Conservation (phyloP, 2,797 vertebrate species). For the Parauchenoglanis punctatus region DNA sequence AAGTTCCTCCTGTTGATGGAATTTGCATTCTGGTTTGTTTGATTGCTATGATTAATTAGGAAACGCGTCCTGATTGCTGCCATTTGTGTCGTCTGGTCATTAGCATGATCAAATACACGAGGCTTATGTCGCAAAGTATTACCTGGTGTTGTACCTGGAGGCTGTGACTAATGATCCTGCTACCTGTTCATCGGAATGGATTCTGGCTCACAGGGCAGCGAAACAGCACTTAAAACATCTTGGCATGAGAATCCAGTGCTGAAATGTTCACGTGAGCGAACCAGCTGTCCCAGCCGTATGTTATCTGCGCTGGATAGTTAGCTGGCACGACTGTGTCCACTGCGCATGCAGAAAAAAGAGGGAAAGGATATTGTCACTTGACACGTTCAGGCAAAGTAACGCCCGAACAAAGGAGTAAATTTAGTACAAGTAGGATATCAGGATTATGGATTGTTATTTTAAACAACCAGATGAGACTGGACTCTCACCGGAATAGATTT, state of each 20-base stretch:
- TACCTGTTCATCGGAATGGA: background rate
- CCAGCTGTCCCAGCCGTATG: slow-evolving; percentile 1
- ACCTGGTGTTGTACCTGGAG: background rate
- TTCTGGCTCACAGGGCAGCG: background rate
- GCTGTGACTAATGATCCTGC: background rate
- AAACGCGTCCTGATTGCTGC: background rate
- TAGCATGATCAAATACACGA: background rate
- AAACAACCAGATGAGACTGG: background rate
- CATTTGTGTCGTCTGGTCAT: background rate
- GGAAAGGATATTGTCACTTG: background rate
- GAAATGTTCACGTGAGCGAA: background rate
- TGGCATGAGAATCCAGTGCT: background rate
- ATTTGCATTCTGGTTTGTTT: background rate
- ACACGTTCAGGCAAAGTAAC: background rate
- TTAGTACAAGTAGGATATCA: background rate
- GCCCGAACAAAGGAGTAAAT: background rate
- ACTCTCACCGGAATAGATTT: background rate
- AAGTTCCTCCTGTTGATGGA: background rate
- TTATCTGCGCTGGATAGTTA: background rate
- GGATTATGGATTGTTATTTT: background rate
- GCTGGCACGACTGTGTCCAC: background rate
- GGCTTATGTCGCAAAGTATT: background rate
- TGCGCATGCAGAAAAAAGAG: background rate
- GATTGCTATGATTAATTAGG: background rate
- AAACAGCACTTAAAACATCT: background rate